Evolutionary conservation across 2,113 vertebrate genomes (phyloP), one percentile per base, ranked within the genome.

Genomic region (Fulica atra): DNA sequence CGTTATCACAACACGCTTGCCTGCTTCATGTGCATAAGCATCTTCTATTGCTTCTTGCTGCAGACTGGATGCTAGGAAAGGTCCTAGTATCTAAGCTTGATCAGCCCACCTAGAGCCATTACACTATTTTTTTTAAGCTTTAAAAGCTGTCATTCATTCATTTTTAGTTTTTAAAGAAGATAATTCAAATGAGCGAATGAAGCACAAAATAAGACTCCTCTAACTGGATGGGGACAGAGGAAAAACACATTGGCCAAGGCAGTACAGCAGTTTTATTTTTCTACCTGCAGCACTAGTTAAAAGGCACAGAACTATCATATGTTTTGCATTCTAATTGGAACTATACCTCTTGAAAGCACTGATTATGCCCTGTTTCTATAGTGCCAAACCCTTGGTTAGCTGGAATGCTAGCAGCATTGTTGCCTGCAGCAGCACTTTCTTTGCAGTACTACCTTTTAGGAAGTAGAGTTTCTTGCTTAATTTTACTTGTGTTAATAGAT

Each of bases 261-360:
- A 74, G 9, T 63, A 42, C 2, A 60, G 33, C 10, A 87, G 48
- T 51, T 93, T 83, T 81, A 33, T 91, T 92, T 84, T 68, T 25
- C 51, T 95, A 85, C 57, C 21, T 84, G 42, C 21, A 80, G 16
- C 44, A 65, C 35, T 65, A 81, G 42, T 65, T 89, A 79, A 88
- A 92, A 92, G 38, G 35, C 71, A 92, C 82, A 33, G 57, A 81
- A 72, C 57, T 68, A 36, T 68, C 16, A 23, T 31, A 68, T 1
- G 3, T 87, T 96, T 84, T 81, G 33, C n/a, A 79, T 87, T 93
- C 20, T 76, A 95, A 85, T 92, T 95, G 81, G 83, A 87, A 82
- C 44, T 56, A 33, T 40, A 94, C 38, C 44, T 92, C 65, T 92
- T 92, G 81, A 91, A 92, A 94, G 24, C 65, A 85, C 48, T 80